These are phyloP conservation scores for Lophochroa leadbeateri DNA, from an alignment of 2,113 vertebrate species.

Conservation along the genomic window DNA sequence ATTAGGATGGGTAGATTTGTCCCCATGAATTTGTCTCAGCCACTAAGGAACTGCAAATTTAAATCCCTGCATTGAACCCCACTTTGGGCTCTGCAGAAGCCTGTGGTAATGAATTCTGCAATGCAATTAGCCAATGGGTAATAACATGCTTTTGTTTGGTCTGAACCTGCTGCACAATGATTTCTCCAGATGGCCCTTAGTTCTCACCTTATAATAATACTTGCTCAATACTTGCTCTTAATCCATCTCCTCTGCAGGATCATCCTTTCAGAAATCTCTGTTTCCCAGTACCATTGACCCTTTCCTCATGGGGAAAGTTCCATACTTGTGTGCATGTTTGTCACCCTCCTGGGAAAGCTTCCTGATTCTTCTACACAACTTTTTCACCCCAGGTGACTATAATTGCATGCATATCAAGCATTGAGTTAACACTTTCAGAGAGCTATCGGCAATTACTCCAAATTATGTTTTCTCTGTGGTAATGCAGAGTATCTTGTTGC, in stretches of 20 bases:
- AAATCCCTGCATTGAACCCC: neutral
- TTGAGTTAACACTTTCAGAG: neutral
- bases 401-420: neutral
- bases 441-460: neutral
- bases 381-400: neutral
- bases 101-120: neutral
- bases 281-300: neutral
- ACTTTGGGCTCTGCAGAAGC: neutral
- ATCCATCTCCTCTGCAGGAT: neutral
- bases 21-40: neutral
- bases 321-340: neutral
- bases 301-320: neutral
- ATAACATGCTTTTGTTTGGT: neutral
- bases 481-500: neutral
- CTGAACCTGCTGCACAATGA: neutral
- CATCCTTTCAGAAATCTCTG: neutral
- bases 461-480: neutral
- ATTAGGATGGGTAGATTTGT: fast-evolving
- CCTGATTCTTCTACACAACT: neutral
- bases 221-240: neutral
- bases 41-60: neutral
- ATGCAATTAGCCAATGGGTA: neutral
- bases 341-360: neutral
- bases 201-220: neutral
- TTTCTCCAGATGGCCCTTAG: neutral